Base-by-base conservation (phyloP, 2,113 vertebrate species). In the Hippocampus abdominalis region DNA sequence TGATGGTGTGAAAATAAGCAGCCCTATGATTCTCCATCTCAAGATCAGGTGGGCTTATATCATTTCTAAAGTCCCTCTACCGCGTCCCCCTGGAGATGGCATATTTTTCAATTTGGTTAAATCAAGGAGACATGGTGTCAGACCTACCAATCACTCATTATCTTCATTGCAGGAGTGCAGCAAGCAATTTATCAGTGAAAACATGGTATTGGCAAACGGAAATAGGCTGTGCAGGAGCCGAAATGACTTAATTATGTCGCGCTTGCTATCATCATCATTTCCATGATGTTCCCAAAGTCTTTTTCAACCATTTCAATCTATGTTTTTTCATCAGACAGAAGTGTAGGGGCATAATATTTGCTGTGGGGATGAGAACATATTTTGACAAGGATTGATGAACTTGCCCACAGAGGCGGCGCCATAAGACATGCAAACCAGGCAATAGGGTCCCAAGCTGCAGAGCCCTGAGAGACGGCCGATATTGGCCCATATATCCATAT, bases 211-310 rank as follows among this genome's bases (percentile, higher is more conserved):
- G 72, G 80, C 68, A 60, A 78, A 83, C 74, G 80, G 83, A 92
- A 91, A 91, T 90, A 84, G 84, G 83, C 75, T 67, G 72, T 72
- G 72, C 83, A 65, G 77, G 83, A 76, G 83, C 82, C 76, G 86
- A 82, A 90, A 90, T 85, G 86, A 70, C 88, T 87, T 92, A 92
- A 92, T 92, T 92, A 92, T 80, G 85, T 77, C 8, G 70, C 69
- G 65, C 78, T 73, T 80, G 62, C 39, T 64, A 4, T 67, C 73
- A 70, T 78, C 70, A 69, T 60, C 48, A 59, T 76, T 68, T 66
- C 79, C 84, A 75, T 67, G 82, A 88, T 83, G 90, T 71, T 77
- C 32, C 32, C 32, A 36, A 36, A 36, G 32, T 1, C 65, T 74
- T 68, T 29, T 16, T 56, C 70, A 76, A 84, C 91, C 86, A 91